These are phyloP conservation scores for Myopa testacea DNA, from an alignment of 2,888 invertebrate genomes.

Conservation along the genomic window DNA sequence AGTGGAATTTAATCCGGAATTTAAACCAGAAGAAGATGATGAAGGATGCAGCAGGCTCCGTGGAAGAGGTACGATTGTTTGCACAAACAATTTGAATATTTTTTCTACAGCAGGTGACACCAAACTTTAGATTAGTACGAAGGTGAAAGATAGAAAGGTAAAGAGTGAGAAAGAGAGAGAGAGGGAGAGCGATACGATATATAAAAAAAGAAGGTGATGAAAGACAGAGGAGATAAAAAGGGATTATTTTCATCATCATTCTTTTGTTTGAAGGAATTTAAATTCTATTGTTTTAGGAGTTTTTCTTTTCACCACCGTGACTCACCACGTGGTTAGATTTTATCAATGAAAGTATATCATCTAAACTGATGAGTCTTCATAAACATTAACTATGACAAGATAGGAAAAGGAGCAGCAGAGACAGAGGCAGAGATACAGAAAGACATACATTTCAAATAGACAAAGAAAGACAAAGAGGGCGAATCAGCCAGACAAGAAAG, in stretches of 20 bases:
- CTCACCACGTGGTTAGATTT: too few species aligned
- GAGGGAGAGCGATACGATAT: too few species aligned
- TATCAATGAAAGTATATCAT: too few species aligned
- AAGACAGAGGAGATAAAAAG: slow-evolving; percentile 53
- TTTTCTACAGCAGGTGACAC: slow-evolving; percentile 25
- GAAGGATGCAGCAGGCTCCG: too few species aligned
- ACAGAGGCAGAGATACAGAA: neutral
- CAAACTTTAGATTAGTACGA: neutral
- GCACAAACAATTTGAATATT: slow-evolving; percentile 24
- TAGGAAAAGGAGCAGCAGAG: neutral
- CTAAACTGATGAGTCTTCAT: too few species aligned
- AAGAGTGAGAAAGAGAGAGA: slow-evolving; percentile 17
- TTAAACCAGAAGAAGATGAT: neutral
- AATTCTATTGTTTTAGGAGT: neutral
- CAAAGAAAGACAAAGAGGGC: neutral
- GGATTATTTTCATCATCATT: slow-evolving; percentile 53
- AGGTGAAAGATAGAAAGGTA: slow-evolving; percentile 38
- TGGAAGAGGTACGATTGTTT: neutral
- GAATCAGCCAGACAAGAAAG: neutral
- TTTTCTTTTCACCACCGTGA: slow-evolving; percentile 50
- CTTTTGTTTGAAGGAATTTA: too few species aligned
- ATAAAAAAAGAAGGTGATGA: too few species aligned
- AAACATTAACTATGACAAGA: neutral
- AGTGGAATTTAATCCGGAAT: neutral
- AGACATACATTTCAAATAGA: neutral